phyloP scores from a whole-genome alignment of 2,113 vertebrate species.

The Menidia beryllina region DNA sequence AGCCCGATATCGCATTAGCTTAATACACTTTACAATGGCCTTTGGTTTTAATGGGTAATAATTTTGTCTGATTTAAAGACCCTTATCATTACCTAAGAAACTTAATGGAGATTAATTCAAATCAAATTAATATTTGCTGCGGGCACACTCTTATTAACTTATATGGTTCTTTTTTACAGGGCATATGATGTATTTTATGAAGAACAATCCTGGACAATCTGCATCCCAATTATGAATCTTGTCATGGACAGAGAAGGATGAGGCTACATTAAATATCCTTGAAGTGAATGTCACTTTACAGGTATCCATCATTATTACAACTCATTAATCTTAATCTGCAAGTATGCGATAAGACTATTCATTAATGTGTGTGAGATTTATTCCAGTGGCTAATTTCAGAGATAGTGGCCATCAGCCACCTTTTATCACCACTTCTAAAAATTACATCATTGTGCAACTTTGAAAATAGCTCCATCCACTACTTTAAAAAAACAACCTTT shows the following conservation, averaged over 20 bases:
- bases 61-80: constrained; percentile 42
- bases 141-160: constrained; percentile 45
- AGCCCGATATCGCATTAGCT: constrained; percentile 21
- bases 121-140: constrained; percentile 64
- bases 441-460: constrained; percentile 46
- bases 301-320: constrained; percentile 72
- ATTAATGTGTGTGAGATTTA: constrained; percentile 64
- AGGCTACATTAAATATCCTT: constrained; percentile 72
- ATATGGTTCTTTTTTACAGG: constrained; percentile 45
- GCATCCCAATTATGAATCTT: constrained; percentile 53
- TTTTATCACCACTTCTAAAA: constrained; percentile 26
- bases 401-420: constrained; percentile 56
- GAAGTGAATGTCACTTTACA: constrained; percentile 66
- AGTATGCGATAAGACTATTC: constrained; percentile 66
- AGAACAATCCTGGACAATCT: constrained; percentile 53
- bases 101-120: constrained; percentile 63
- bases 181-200: constrained; percentile 50
- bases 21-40: constrained; percentile 33
- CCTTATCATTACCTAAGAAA: constrained; percentile 55
- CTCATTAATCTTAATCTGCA: constrained; percentile 79
- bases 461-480: constrained; percentile 9
- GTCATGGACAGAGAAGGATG: constrained; percentile 35
- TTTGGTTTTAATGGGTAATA: constrained; percentile 33
- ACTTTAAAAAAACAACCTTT: neutral
- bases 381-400: constrained; percentile 59